Base-by-base conservation (phyloP, 2,888 invertebrate genomes). In the Heliconius hortense region DNA sequence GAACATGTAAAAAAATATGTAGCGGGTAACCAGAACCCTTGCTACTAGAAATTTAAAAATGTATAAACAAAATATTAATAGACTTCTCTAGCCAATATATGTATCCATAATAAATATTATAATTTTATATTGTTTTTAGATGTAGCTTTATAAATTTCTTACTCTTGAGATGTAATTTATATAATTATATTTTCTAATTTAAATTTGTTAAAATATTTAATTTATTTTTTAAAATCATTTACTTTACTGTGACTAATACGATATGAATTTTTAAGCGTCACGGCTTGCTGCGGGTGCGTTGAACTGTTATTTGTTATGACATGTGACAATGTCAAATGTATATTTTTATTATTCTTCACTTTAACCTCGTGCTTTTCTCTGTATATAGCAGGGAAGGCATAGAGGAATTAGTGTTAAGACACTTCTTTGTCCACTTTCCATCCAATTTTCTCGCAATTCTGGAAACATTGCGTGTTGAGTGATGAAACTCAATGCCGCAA, bases 221-320 rank as follows among this genome's bases (percentile, higher is more conserved):
- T 56, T 56, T 56, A 0, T 56, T n/a, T 56, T 56, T 39, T 43
- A 66, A 71, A 62, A 24, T 71, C 11, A 7, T 39, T 71, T 28
- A 43, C 2, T 28, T 60, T 60, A 62, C 60, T 69, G 21, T 62
- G 71, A 60, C 71, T 39, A 59, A 64, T 28, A 18, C 59, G 35
- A 83, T 81, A 83, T 82, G 82, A 83, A 85, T 87, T 86, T 89
- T 88, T 88, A 84, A 85, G 85, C 87, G 89, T 90, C 85, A 89
- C 85, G 88, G 88, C 77, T 83, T 82, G 87, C 39, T 82, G 82
- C 79, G 82, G 79, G 82, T 78, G 83, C 91, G 82, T 87, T 89
- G 90, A 91, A 86, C 92, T 83, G 85, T 86, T 88, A 48, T 66
- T 76, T 88, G 88, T 87, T 91, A 89, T 91, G 90, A 90, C 88